A percentile compares a stretch with the other conserved stretches of the same genome.
phyloP scores from a whole-genome alignment of 2,113 vertebrate species.

The Austrofundulus limnaeus region DNA sequence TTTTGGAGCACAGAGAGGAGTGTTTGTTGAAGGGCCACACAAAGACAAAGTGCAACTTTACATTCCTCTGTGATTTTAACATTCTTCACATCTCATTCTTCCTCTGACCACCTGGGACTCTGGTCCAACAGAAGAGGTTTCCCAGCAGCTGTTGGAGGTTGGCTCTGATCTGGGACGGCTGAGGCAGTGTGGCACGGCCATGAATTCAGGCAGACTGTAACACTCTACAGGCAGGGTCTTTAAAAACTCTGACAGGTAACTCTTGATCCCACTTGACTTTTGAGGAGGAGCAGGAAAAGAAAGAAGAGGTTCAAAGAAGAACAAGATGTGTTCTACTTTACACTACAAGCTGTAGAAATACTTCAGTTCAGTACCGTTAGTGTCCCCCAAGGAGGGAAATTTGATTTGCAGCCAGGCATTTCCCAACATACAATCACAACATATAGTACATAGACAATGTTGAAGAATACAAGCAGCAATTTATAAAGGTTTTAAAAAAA shows the following conservation, averaged over 20 bases:
- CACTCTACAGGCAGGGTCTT: constrained; percentile 70
- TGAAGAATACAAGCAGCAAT: no score
- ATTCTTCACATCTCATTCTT: constrained; percentile 66
- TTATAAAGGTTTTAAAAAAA: no score
- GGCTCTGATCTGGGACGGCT: constrained; percentile 69
- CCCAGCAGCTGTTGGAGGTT: constrained; percentile 41
- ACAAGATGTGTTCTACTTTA: neutral
- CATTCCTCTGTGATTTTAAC: constrained; percentile 76
- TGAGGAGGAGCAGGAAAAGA: constrained; percentile 45
- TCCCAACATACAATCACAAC: no score
- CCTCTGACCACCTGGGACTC: constrained; percentile 59
- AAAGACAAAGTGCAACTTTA: constrained; percentile 64
- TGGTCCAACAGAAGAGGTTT: constrained; percentile 51
- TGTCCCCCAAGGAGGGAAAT: no score
- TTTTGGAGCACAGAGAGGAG: neutral
- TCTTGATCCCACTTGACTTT: constrained; percentile 79
- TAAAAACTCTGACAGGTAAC: constrained; percentile 69
- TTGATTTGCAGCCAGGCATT: no score
- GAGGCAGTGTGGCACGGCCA: constrained; percentile 49
- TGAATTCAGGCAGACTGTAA: constrained; percentile 72
- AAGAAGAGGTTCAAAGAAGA: neutral
- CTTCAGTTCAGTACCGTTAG: no score
- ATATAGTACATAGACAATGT: no score
- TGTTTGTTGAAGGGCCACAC: constrained; percentile 60
- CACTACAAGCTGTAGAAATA: no score